phyloP scores from a whole-genome alignment of 1,140 invertebrate genomes.

The Drosophila kurseongensis region DNA sequence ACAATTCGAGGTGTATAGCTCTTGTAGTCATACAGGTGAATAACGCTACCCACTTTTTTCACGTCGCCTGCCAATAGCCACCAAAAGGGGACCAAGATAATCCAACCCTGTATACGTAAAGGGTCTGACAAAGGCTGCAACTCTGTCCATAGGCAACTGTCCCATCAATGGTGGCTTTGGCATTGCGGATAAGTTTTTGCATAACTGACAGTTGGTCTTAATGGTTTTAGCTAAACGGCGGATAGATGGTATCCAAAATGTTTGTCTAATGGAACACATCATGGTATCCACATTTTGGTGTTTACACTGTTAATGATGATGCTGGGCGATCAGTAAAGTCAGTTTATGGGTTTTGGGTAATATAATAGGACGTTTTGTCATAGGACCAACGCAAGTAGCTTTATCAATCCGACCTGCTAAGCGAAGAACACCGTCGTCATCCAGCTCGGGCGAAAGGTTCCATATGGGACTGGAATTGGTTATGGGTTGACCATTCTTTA shows the following conservation, averaged over 20 bases:
- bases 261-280: background rate
- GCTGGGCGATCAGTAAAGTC: too few relatives aligned
- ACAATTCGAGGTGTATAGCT: background rate
- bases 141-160: background rate
- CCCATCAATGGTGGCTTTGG: background rate
- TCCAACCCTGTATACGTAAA: background rate
- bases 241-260: background rate
- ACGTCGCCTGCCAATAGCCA: background rate
- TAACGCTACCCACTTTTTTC: conserved; percentile 1
- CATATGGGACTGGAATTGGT: background rate
- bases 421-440: too few relatives aligned
- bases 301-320: background rate
- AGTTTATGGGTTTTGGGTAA: too few relatives aligned
- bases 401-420: background rate
- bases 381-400: background rate
- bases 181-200: background rate
- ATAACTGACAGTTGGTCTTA: background rate
- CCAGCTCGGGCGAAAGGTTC: background rate
- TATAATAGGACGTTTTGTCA: background rate
- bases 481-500: too few relatives aligned
- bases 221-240: background rate
- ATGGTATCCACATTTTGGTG: background rate
- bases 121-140: background rate
- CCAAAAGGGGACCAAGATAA: background rate
- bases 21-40: background rate